Conservation (phyloP, 2,113 vertebrate species). For the Trogon surrucura region DNA sequence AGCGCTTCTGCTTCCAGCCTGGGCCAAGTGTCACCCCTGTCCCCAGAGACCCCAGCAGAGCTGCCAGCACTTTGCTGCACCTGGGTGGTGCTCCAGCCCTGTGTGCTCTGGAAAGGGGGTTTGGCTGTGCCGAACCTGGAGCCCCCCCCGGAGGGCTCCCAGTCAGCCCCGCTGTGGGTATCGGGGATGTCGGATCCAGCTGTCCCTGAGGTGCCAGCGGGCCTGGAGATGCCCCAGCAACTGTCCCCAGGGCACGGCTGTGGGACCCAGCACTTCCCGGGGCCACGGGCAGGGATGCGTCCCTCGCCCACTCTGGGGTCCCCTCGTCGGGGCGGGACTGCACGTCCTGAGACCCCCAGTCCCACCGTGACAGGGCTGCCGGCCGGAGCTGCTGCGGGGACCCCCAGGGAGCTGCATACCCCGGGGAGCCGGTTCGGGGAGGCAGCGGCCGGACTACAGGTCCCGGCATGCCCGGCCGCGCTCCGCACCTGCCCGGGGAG, state of each 20-base stretch:
- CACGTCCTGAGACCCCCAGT: fast-evolving
- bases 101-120: background rate
- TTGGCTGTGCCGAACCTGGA: background rate
- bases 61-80: background rate
- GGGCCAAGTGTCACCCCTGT: background rate
- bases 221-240: background rate
- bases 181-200: no score
- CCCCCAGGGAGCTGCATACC: no score
- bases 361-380: fast-evolving
- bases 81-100: no score
- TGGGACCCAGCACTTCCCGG: background rate
- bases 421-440: background rate
- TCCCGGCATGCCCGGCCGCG: background rate
- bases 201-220: no score
- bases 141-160: background rate
- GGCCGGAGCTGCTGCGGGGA: no score
- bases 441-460: background rate
- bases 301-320: fast-evolving
- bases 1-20: background rate
- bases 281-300: background rate
- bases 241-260: fast-evolving
- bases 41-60: background rate
- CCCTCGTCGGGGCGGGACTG: background rate
- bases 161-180: fast-evolving
- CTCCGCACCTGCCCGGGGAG: constrained; percentile 1